Evolutionary conservation across 2,113 vertebrate species (phyloP), one percentile per base, ranked within the genome.

Genomic region (Hiodon alosoides): DNA sequence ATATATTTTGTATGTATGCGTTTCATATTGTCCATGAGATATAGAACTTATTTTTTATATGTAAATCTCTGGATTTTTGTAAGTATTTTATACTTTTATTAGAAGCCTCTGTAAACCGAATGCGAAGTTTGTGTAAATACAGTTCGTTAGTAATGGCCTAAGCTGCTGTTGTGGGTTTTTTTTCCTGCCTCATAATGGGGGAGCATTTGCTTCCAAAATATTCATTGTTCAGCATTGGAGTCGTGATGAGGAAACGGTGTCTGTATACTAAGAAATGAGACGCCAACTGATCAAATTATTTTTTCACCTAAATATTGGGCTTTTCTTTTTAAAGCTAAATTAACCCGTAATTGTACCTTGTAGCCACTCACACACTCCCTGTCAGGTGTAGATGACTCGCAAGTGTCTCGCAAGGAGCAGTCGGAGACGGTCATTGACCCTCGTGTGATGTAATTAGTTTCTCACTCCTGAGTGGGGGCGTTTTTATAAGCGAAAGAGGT

Each of bases 31-130:
- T 86, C 78, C 76, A 83, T 81, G 89, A 85, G 88, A 86, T 86
- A 91, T 89, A 89, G 88, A 91, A 81, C 87, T 90, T 91, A 91
- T 92, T 92, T 92, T 31, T 92, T 91, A 90, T 92, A 92, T 90
- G 84, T 85, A 85, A 79, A 90, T 91, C 86, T 84, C 81, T 84
- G 64, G 78, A 87, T 70, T 82, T 91, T 91, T 92, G 87, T 90
- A 91, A 90, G 88, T 90, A 91, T 91, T 92, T 92, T 92, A 83
- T 91, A 92, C 90, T 89, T 91, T 90, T 90, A 89, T 89, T 91
- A 90, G 87, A 84, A 85, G 88, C 90, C 85, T 89, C 85, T 90
- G 88, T 90, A 86, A 89, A 90, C 89, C 82, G 89, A 90, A 86
- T 71, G 2, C 0, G 66, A 77, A 90, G 87, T 90, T 92, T 88